These are phyloP conservation scores for Nyctibius bracteatus DNA, from an alignment of 2,113 vertebrate genomes.

Conservation along the genomic window DNA sequence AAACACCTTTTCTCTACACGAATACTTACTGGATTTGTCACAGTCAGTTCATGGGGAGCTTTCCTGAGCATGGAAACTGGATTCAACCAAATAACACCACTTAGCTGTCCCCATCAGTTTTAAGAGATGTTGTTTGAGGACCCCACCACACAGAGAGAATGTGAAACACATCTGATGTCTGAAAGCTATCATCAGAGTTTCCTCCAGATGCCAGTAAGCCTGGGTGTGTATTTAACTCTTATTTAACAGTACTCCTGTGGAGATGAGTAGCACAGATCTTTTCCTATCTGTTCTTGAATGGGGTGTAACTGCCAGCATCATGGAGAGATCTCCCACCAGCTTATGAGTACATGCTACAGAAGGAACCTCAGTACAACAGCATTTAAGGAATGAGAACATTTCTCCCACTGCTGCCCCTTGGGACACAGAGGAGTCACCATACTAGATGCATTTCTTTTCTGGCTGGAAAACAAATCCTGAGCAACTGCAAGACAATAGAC, in stretches of 20 bases:
- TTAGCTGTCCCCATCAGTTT: background rate
- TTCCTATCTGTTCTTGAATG: constrained; percentile 14
- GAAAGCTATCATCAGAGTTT: background rate
- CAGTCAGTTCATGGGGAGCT: background rate
- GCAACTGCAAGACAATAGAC: constrained; percentile 30
- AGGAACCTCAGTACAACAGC: constrained; percentile 8
- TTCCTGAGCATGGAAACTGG: background rate
- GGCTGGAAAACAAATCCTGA: background rate
- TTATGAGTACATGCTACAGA: background rate
- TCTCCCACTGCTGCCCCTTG: constrained; percentile 47
- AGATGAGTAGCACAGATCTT: background rate
- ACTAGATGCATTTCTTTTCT: constrained; percentile 1
- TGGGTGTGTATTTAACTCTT: constrained; percentile 25
- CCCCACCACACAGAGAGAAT: background rate
- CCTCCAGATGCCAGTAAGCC: background rate
- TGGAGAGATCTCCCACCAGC: constrained; percentile 30
- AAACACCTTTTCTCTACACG: background rate
- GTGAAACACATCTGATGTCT: background rate
- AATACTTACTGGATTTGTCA: background rate
- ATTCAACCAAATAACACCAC: background rate
- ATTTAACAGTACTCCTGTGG: background rate
- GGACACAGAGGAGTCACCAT: constrained; percentile 32
- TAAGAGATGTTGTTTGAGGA: background rate
- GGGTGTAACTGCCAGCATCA: background rate
- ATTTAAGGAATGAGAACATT: constrained; percentile 54